Evolutionary conservation across 2,888 invertebrate species (phyloP).

Genomic region (Cephus nigrinus): DNA sequence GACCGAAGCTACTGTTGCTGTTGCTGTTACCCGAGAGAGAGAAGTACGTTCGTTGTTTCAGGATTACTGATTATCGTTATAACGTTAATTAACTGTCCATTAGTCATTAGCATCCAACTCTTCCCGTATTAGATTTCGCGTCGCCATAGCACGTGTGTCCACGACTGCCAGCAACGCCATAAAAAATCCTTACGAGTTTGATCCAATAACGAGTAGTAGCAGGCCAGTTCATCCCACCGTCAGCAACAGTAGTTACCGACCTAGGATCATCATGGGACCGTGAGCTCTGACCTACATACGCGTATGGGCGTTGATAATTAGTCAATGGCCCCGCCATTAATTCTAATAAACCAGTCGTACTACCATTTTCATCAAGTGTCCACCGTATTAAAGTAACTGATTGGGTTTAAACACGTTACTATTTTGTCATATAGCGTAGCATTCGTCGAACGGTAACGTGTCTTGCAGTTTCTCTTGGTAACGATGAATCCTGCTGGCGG

Average conservation of each 20-base stretch:
- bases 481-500: not conserved
- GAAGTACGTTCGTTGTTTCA: not conserved
- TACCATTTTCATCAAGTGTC: not conserved
- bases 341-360: not conserved
- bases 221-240: not conserved
- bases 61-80: not conserved
- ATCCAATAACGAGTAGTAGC: not conserved
- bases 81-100: not conserved
- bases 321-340: not conserved
- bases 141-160: too few species aligned
- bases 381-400: not conserved
- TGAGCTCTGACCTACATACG: not conserved
- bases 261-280: not conserved
- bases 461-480: not conserved
- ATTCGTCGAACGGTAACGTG: not conserved
- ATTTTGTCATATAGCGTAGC: not conserved
- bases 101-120: not conserved
- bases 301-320: not conserved
- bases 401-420: not conserved
- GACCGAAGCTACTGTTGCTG: not conserved
- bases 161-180: not conserved
- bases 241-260: not conserved
- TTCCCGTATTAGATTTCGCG: too few species aligned
- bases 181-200: not conserved
- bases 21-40: not conserved